These are phyloP conservation scores for Dynastes hyllus DNA, from an alignment of 2,888 invertebrate species.

Conservation along the genomic window DNA sequence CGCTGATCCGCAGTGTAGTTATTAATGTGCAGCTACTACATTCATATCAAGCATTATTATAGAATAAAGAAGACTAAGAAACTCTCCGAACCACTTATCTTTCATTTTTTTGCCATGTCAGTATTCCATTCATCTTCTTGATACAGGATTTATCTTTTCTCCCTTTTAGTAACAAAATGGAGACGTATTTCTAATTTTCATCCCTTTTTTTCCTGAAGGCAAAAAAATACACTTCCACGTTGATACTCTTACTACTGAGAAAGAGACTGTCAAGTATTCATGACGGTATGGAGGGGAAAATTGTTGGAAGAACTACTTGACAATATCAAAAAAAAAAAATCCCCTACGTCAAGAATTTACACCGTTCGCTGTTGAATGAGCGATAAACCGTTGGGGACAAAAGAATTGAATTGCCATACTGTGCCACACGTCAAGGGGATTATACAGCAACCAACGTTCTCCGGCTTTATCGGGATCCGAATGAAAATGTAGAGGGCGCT, in stretches of 20 bases:
- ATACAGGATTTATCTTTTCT: no score
- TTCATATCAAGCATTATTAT: no score
- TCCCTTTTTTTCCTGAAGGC: background rate
- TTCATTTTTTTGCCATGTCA: no score
- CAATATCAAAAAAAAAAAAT: slow-evolving; percentile 18
- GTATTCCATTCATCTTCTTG: no score
- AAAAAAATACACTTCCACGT: background rate
- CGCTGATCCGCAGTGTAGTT: no score
- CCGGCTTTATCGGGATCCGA: slow-evolving; percentile 6
- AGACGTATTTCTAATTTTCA: no score
- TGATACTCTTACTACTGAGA: background rate
- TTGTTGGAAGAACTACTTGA: slow-evolving; percentile 8
- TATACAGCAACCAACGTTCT: background rate
- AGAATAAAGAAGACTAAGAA: no score
- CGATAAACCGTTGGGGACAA: slow-evolving; percentile 21
- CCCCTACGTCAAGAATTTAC: slow-evolving; percentile 19
- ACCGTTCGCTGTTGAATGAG: slow-evolving; percentile 32
- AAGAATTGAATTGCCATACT: slow-evolving; percentile 39
- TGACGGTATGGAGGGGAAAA: background rate
- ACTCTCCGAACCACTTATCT: no score
- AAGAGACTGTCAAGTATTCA: slow-evolving; percentile 21
- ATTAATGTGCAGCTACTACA: no score
- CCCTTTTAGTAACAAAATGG: no score
- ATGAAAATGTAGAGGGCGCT: slow-evolving; percentile 35
- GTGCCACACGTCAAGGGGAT: slow-evolving; percentile 40